Evolutionary conservation across 1,140 invertebrate species (phyloP).

Genomic region (Papilio helenus): DNA sequence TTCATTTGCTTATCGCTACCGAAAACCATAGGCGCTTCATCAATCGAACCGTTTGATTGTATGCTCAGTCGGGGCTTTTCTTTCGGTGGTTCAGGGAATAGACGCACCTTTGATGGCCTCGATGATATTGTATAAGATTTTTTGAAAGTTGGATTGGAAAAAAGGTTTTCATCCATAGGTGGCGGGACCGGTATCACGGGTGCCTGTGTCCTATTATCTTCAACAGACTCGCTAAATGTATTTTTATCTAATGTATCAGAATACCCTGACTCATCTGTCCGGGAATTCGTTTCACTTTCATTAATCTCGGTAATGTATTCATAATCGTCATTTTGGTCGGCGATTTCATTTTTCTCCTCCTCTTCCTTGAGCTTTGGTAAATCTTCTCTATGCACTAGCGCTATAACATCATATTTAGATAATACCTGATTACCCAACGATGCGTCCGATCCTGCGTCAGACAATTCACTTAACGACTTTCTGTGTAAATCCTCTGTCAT

Average conservation of each 20-base stretch:
- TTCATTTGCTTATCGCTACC: constrained; percentile 74
- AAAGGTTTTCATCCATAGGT: constrained; percentile 72
- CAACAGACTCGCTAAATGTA: constrained; percentile 59
- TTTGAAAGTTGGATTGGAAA: constrained; percentile 62
- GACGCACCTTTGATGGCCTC: constrained; percentile 49
- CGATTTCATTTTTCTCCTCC: constrained; percentile 57
- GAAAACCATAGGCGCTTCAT: constrained; percentile 69
- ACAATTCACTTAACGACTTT: constrained; percentile 72
- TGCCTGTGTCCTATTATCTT: constrained; percentile 58
- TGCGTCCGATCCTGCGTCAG: constrained; percentile 76
- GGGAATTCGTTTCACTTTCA: constrained; percentile 71
- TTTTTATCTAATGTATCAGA: constrained; percentile 75
- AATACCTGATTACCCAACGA: constrained; percentile 75
- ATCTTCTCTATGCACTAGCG: constrained; percentile 77
- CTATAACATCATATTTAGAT: constrained; percentile 80
- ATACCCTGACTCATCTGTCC: constrained; percentile 77
- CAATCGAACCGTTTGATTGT: constrained; percentile 64
- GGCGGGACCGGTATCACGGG: constrained; percentile 69
- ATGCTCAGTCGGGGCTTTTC: constrained; percentile 69
- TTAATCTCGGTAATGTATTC: constrained; percentile 67
- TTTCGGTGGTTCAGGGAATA: constrained; percentile 49
- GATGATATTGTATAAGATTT: constrained; percentile 68
- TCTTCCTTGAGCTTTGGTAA: constrained; percentile 71
- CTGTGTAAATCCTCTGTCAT: constrained; percentile 57
- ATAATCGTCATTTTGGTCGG: constrained; percentile 50